Conservation (phyloP, 2,797 vertebrate genomes). For the Percopsis omiscomaycus region DNA sequence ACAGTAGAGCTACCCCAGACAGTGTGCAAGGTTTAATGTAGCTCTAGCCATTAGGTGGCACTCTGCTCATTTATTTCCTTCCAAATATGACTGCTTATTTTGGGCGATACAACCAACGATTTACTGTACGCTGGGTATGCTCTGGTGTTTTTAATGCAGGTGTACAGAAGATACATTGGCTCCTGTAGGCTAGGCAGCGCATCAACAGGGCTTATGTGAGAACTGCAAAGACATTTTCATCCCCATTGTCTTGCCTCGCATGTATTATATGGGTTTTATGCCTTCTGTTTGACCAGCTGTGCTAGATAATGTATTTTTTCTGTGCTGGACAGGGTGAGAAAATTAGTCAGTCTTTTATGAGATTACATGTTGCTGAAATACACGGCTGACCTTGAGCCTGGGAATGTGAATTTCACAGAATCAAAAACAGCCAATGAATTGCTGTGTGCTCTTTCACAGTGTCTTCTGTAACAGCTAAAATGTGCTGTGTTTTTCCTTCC, state of each 20-base stretch:
- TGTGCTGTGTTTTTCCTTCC: conserved; percentile 55
- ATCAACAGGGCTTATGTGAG: no score
- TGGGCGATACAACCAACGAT: background rate
- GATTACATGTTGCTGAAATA: conserved; percentile 57
- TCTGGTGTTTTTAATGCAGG: conserved; percentile 10
- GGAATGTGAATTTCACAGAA: conserved; percentile 45
- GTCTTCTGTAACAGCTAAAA: conserved; percentile 31
- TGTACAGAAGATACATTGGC: background rate
- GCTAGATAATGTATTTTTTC: background rate
- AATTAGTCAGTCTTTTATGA: conserved; percentile 20
- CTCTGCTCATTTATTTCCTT: conserved; percentile 35
- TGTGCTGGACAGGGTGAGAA: conserved; percentile 1
- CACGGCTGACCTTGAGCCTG: conserved; percentile 41
- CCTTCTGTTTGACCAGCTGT: conserved; percentile 22
- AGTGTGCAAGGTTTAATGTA: background rate
- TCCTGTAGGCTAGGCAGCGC: no score
- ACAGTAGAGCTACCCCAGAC: no score
- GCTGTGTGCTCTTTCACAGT: conserved; percentile 37
- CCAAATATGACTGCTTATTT: background rate
- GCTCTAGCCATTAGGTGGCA: conserved; percentile 54
- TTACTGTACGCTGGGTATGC: conserved; percentile 17
- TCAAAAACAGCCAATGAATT: conserved; percentile 37
- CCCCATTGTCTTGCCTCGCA: no score
- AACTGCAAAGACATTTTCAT: no score
- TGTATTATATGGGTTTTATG: conserved; percentile 3